Evolutionary conservation across 2,113 vertebrate species (phyloP).

Genomic region (Corapipo altera): DNA sequence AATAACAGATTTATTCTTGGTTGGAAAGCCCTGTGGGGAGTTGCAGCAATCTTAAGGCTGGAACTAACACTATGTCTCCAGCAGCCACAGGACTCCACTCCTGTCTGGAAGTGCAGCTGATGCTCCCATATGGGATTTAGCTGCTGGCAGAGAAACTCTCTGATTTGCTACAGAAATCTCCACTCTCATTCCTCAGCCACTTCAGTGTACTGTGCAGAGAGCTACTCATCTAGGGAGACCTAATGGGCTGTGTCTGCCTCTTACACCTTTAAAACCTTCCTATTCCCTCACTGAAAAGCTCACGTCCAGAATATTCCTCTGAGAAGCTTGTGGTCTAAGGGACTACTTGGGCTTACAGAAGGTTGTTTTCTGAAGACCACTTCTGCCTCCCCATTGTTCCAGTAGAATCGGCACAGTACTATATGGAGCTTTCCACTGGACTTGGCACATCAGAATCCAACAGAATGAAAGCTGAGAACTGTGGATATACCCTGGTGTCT

Average conservation of each 20-base stretch:
- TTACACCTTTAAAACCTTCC: constrained; percentile 21
- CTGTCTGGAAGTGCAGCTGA: constrained; percentile 65
- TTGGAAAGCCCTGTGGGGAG: constrained; percentile 66
- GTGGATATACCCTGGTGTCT: background rate
- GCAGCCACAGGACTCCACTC: constrained; percentile 60
- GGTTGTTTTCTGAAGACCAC: background rate
- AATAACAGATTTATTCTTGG: constrained; percentile 68
- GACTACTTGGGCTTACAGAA: background rate
- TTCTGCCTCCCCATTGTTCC: background rate
- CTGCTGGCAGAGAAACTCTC: constrained; percentile 54
- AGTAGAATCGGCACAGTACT: background rate
- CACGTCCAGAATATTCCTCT: background rate
- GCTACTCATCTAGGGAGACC: constrained; percentile 51
- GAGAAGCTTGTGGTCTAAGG: background rate
- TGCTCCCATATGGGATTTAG: constrained; percentile 65
- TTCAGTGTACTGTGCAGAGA: background rate
- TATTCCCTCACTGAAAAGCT: background rate
- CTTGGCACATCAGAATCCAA: background rate
- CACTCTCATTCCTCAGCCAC: constrained; percentile 25
- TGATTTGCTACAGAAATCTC: constrained; percentile 48
- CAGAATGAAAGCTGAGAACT: background rate
- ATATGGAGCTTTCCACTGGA: background rate
- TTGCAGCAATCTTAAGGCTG: constrained; percentile 59
- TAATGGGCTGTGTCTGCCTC: constrained; percentile 23
- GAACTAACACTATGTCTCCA: constrained; percentile 57